phyloP scores from a whole-genome alignment of 1,140 invertebrate genomes.

The Nomia melanderi region DNA sequence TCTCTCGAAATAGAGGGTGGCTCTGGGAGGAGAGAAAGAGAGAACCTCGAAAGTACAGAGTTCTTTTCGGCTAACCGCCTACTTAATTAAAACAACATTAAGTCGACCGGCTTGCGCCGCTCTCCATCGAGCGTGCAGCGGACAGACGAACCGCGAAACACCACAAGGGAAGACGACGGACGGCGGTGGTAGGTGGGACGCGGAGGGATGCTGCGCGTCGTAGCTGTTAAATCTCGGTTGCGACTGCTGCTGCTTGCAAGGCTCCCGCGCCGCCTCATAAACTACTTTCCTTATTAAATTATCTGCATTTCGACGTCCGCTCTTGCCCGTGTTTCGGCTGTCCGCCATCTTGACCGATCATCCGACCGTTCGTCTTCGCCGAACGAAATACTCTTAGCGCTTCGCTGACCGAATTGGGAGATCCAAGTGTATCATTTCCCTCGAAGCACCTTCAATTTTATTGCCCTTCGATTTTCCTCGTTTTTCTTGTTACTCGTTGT shows the following conservation, averaged over 20 bases:
- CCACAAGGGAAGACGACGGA: conserved; percentile 24
- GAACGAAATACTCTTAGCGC: too few relatives aligned
- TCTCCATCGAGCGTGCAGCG: conserved; percentile 60
- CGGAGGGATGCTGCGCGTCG: not conserved
- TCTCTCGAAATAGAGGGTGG: conserved; percentile 75
- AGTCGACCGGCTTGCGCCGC: conserved; percentile 54
- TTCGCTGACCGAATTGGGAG: too few relatives aligned
- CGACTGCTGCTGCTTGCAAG: conserved; percentile 31
- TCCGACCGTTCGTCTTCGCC: not conserved
- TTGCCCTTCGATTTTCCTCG: too few relatives aligned
- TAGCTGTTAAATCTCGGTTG: conserved; percentile 61
- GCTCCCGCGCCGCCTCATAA: conserved; percentile 54
- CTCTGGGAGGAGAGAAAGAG: conserved; percentile 10
- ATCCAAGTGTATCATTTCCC: too few relatives aligned
- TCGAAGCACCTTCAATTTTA: too few relatives aligned
- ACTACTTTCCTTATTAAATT: conserved; percentile 72
- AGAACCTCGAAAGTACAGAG: conserved; percentile 54
- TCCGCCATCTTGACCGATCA: conserved; percentile 21
- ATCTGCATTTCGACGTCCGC: conserved; percentile 29
- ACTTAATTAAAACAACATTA: conserved; percentile 81
- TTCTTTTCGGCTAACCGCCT: conserved; percentile 76
- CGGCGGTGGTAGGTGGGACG: not conserved
- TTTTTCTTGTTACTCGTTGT: too few relatives aligned
- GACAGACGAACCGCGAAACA: conserved; percentile 59
- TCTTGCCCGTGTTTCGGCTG: not conserved